Conservation (phyloP, 2,888 invertebrate species). For the Cinara cedri region DNA sequence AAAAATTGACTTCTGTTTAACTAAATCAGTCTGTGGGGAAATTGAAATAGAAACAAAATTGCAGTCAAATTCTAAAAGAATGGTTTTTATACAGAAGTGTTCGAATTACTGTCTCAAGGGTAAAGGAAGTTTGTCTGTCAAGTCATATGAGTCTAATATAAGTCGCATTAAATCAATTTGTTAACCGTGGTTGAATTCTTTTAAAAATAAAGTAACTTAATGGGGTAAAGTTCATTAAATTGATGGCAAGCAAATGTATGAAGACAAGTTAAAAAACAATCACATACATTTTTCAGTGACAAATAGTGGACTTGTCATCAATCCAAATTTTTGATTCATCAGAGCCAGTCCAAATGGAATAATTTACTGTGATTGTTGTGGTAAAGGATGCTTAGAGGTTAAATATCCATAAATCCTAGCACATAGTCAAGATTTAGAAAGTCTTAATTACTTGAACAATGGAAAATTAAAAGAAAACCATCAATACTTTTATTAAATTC, state of each 20-base stretch:
- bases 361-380: constrained; percentile 27
- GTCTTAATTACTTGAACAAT: neutral
- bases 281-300: neutral
- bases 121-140: constrained; percentile 2
- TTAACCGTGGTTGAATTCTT: neutral
- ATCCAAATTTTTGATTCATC: neutral
- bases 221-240: neutral
- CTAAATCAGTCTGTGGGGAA: neutral
- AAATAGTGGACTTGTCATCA: neutral
- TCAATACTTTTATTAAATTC: neutral
- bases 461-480: neutral
- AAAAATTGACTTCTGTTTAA: neutral
- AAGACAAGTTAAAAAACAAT: neutral
- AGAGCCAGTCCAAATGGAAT: constrained; percentile 15
- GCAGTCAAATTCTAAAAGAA: neutral
- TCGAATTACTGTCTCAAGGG: neutral
- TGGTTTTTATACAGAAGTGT: constrained; percentile 27
- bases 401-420: constrained; percentile 1
- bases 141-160: neutral
- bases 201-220: constrained; percentile 1
- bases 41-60: neutral
- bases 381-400: constrained; percentile 23
- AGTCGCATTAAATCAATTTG: constrained; percentile 2
- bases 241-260: neutral
- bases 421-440: neutral